Evolutionary conservation across 1,140 invertebrate species (phyloP).

Genomic region (Drosophila kepulauana): DNA sequence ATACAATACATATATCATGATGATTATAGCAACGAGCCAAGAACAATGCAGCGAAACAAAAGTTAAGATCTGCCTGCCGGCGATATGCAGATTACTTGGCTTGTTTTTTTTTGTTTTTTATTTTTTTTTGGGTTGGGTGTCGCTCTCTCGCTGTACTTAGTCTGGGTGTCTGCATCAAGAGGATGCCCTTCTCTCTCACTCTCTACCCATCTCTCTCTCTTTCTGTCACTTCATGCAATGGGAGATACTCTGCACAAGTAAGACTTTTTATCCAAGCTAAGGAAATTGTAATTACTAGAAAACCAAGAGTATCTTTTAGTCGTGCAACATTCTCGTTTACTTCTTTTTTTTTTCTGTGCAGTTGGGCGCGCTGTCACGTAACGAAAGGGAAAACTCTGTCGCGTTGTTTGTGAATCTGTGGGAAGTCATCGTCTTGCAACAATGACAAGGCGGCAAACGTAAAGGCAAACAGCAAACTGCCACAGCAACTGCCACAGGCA

Average conservation of each 20-base stretch:
- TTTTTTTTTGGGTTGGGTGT: slow-evolving; percentile 27
- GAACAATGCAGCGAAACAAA: slow-evolving; percentile 63
- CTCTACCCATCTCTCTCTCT: slow-evolving; percentile 5
- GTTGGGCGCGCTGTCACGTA: slow-evolving; percentile 67
- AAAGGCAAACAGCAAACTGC: slow-evolving; percentile 13
- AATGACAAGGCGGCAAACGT: slow-evolving; percentile 65
- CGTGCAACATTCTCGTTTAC: slow-evolving; percentile 10
- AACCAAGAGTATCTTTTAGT: slow-evolving; percentile 6
- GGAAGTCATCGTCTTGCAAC: slow-evolving; percentile 66
- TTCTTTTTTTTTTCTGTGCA: slow-evolving; percentile 19
- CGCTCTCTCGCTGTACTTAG: slow-evolving; percentile 1
- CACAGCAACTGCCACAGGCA: slow-evolving; percentile 22
- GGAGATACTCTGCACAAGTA: slow-evolving; percentile 30
- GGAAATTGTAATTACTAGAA: neutral
- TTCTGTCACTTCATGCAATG: slow-evolving; percentile 42
- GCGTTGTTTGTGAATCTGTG: slow-evolving; percentile 62
- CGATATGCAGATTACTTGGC: slow-evolving; percentile 64
- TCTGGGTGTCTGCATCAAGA: slow-evolving; percentile 47
- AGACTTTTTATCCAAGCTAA: neutral
- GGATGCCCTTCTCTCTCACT: slow-evolving; percentile 34
- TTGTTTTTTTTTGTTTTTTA: slow-evolving; percentile 29
- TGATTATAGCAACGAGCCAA: slow-evolving; percentile 54
- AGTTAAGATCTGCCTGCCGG: slow-evolving; percentile 55
- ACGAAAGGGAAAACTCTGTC: slow-evolving; percentile 70
- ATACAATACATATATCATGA: slow-evolving; percentile 45